Evolutionary conservation across 2,113 vertebrate species (phyloP).

Genomic region (Hylia prasina): DNA sequence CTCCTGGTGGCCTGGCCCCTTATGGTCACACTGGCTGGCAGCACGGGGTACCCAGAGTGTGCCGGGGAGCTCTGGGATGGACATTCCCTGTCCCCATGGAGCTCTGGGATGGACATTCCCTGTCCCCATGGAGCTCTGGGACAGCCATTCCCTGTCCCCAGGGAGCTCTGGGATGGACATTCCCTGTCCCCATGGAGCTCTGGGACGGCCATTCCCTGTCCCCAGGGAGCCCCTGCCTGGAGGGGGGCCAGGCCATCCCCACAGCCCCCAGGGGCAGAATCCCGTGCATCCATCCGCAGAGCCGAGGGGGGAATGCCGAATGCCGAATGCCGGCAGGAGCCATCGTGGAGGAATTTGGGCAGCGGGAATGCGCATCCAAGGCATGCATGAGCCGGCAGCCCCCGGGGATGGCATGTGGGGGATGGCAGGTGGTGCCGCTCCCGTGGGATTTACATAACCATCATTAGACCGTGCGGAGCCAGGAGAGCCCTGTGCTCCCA

Average conservation of each 20-base stretch:
- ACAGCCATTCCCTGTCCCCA: fast-evolving
- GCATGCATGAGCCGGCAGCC: slow-evolving; percentile 36
- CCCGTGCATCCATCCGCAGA: fast-evolving
- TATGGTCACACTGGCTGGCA: background rate
- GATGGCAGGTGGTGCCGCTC: background rate
- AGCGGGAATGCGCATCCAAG: slow-evolving; percentile 41
- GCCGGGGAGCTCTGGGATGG: background rate
- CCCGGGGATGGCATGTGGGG: slow-evolving; percentile 30
- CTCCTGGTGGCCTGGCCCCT: background rate
- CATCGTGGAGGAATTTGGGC: background rate
- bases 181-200: background rate
- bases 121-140: background rate
- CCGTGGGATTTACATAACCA: background rate
- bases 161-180: background rate
- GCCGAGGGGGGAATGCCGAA: background rate
- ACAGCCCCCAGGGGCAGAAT: background rate
- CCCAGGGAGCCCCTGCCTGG: background rate
- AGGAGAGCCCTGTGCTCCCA: background rate
- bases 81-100: no score
- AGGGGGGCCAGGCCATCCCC: background rate
- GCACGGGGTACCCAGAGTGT: fast-evolving
- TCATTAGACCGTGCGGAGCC: background rate
- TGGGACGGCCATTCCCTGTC: background rate
- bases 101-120: fast-evolving
- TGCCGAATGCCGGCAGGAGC: background rate